phyloP scores from a whole-genome alignment of 2,797 vertebrate genomes.

The Lophotriccus pileatus region DNA sequence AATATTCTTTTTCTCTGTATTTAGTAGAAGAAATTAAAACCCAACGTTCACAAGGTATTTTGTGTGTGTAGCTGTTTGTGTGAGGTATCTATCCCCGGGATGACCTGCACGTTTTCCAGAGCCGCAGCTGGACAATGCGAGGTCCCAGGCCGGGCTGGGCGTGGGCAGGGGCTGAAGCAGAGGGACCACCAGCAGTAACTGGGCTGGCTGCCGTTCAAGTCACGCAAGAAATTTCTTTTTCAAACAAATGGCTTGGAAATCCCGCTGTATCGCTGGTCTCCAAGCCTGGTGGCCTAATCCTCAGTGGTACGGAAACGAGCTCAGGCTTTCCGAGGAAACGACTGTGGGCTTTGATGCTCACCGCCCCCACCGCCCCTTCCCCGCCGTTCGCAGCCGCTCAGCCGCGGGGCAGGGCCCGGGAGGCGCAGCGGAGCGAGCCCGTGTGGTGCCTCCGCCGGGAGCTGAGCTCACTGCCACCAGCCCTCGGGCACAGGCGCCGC shows the following conservation, averaged over 20 bases:
- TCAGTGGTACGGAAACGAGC: background rate
- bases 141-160: background rate
- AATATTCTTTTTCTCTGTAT: background rate
- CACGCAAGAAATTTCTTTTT: background rate
- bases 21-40: background rate
- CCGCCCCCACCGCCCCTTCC: rapidly evolving
- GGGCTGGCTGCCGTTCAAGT: background rate
- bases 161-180: rapidly evolving
- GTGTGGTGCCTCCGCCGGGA: background rate
- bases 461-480: background rate
- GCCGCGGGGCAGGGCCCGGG: background rate
- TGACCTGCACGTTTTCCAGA: rapidly evolving
- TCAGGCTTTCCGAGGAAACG: background rate
- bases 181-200: background rate
- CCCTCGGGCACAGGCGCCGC: rapidly evolving
- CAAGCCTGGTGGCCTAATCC: background rate
- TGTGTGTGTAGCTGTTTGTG: too few relatives aligned
- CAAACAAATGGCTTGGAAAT: background rate
- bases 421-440: background rate
- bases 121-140: background rate
- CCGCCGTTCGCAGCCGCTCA: rapidly evolving
- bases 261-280: background rate
- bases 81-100: rapidly evolving
- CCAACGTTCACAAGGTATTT: rapidly evolving
- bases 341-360: background rate